Evolutionary conservation across 1,140 invertebrate species (phyloP), one percentile per base, ranked within the genome.

Genomic region (Drosophila tsacasi): DNA sequence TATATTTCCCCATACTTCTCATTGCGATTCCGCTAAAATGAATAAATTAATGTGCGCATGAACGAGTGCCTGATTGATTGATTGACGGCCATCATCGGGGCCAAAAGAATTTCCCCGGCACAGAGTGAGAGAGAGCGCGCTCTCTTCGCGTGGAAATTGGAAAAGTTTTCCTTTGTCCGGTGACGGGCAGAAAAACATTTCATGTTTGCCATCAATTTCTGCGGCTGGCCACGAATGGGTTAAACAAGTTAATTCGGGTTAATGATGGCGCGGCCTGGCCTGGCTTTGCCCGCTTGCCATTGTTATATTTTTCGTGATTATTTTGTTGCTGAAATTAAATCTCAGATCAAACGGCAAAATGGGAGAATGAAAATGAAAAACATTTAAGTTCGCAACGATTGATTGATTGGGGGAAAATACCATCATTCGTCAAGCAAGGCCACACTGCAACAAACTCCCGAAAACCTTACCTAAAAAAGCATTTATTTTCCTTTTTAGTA

Each of bases 11-110:
- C 21, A 17, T n/a, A 7, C 17, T 84, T 84, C 39, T 23, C 59
- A 50, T 69, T 47, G 55, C 74, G 42, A 60, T 71, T 67, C 64
- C 62, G 78, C 74, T 81, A 75, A 76, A 86, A 87, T 87, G 80
- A 87, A 87, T 89, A 87, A 87, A 83, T 89, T 80, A 87, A 83
- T 83, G 81, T 67, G 72, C 57, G 84, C 83, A 74, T 83, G 79
- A 86, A 74, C 72, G 83, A 87, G 61, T 83, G 76, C 46, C 66
- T 76, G 79, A 87, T 87, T 87, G 83, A 86, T 86, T 83, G 83
- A 86, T 66, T 81, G 64, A 69, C 63, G 76, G 39, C 64, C 32
- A 75, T 50, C 49, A 62, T 9, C 30, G 17, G 49, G 23, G 23
- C 44, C 52, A 42, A 25, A 66, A 44, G 66, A 52, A 63, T 63